Evolutionary conservation across 2,797 vertebrate genomes (phyloP).

Genomic region (Peromyscus nudipes): DNA sequence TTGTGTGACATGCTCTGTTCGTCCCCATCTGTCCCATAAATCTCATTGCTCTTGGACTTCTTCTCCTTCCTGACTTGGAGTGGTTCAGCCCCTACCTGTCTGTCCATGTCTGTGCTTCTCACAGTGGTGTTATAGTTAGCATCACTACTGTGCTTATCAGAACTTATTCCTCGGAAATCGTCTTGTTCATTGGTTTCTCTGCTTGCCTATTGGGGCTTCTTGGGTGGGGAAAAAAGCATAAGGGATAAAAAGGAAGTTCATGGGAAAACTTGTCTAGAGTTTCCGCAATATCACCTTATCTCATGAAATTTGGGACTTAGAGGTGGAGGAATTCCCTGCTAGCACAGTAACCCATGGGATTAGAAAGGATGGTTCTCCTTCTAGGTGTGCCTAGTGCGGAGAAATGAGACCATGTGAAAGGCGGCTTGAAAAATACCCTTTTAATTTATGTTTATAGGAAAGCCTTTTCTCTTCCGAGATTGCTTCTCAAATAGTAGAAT

Average conservation of each 20-base stretch:
- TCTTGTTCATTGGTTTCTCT: not conserved
- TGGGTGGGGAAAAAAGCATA: not conserved
- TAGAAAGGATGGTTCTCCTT: not conserved
- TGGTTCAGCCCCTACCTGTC: not conserved
- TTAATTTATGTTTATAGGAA: not conserved
- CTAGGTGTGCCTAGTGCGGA: not conserved
- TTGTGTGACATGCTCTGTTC: not conserved
- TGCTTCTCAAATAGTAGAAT: not conserved
- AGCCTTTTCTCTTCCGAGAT: not conserved
- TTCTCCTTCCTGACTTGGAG: not conserved
- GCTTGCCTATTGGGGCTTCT: not conserved
- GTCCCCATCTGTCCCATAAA: not conserved
- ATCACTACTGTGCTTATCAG: not conserved
- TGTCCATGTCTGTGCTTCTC: not conserved
- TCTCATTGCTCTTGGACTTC: not conserved
- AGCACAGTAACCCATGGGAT: not conserved
- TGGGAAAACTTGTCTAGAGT: not conserved
- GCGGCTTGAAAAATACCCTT: conserved; percentile 1
- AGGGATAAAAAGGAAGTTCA: not conserved
- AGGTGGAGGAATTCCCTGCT: not conserved
- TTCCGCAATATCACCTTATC: not conserved
- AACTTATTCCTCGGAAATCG: not conserved
- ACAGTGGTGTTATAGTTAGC: not conserved
- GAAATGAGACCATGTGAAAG: not conserved
- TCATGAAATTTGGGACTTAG: not conserved